These are phyloP conservation scores for Lycophotia porphyrea DNA, from an alignment of 2,888 invertebrate genomes.

Conservation along the genomic window DNA sequence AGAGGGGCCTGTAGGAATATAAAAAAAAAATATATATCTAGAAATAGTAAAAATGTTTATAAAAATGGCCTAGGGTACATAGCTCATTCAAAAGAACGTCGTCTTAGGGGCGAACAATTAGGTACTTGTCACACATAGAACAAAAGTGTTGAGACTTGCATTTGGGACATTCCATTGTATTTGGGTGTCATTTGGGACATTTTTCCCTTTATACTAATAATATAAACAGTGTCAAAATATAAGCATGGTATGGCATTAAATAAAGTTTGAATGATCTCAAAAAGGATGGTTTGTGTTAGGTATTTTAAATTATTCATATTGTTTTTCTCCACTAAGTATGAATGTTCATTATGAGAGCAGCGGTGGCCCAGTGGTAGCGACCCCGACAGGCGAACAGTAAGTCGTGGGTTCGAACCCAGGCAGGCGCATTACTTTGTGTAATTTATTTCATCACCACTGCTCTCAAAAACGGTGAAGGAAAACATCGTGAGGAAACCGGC, in stretches of 20 bases:
- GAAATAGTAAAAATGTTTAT: not conserved
- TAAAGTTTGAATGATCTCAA: not conserved
- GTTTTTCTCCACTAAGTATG: conserved; percentile 1
- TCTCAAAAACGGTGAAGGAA: too few species aligned
- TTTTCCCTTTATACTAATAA: not conserved
- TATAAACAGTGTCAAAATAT: not conserved
- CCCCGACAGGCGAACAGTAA: too few species aligned
- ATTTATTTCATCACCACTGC: too few species aligned
- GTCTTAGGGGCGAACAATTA: too few species aligned
- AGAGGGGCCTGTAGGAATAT: not conserved
- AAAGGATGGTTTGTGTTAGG: not conserved
- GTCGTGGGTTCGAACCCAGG: too few species aligned
- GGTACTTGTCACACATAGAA: not conserved
- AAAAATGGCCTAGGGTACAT: not conserved
- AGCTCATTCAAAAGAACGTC: not conserved
- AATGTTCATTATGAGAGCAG: too few species aligned
- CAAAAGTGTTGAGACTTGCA: not conserved
- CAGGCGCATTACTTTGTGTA: too few species aligned
- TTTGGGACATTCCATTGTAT: too few species aligned
- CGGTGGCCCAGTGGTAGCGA: too few species aligned
- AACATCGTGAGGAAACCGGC: too few species aligned
- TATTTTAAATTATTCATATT: conserved; percentile 8
- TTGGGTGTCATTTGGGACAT: not conserved
- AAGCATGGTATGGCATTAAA: not conserved
- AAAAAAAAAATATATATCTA: not conserved